Evolutionary conservation across 2,797 vertebrate species (phyloP).

Genomic region (Borostomias antarcticus): DNA sequence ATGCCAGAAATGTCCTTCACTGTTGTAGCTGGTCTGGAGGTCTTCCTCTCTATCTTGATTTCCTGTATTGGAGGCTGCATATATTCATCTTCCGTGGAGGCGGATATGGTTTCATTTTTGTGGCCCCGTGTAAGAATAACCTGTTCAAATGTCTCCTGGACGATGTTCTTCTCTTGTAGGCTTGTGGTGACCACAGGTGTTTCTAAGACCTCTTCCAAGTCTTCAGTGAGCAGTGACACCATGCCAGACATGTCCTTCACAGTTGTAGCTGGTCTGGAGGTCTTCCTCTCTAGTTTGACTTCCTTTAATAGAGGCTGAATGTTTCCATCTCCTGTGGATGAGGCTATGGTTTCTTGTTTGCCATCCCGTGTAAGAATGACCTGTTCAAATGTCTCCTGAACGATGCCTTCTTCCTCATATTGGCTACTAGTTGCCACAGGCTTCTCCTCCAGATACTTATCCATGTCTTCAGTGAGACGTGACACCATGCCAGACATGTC

Average conservation of each 20-base stretch:
- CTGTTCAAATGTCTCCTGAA: conserved; percentile 58
- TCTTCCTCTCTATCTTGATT: neutral
- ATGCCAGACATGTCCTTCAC: conserved; percentile 48
- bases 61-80: conserved; percentile 29
- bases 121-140: conserved; percentile 25
- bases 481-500: conserved; percentile 20
- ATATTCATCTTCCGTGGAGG: conserved; percentile 20
- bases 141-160: conserved; percentile 47
- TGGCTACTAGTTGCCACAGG: no score
- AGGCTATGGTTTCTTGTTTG: conserved; percentile 21
- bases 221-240: conserved; percentile 45
- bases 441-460: no score
- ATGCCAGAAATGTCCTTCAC: conserved; percentile 10
- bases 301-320: conserved; percentile 34
- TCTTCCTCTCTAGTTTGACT: conserved; percentile 21
- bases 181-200: conserved; percentile 8
- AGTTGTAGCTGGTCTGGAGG: conserved; percentile 4
- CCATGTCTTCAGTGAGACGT: no score
- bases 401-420: conserved; percentile 33
- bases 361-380: conserved; percentile 32
- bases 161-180: conserved; percentile 13
- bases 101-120: conserved; percentile 16
- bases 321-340: conserved; percentile 27
- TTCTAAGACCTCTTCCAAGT: conserved; percentile 46
- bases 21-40: no score